Base-by-base conservation (phyloP, 2,113 vertebrate species). In the Collichthys lucidus region DNA sequence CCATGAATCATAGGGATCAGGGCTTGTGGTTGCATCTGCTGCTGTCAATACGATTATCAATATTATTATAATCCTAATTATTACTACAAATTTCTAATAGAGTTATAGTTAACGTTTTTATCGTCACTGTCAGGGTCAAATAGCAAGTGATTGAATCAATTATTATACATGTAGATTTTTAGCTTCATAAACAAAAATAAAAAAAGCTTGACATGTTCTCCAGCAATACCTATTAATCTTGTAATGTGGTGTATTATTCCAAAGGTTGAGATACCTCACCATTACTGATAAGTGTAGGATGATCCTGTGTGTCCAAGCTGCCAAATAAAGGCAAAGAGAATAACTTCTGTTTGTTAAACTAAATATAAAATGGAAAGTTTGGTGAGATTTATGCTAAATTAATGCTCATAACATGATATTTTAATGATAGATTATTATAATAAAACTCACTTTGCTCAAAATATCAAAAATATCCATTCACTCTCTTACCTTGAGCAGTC, bases 401-500 rank as follows among this genome's bases (percentile, higher is more conserved):
- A 40, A 40, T 56, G 49, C 35, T 57, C 1, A 50, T 69, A 62
- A 68, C 26, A 35, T 40, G 35, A 40, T 8, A 40, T 40, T 40
- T 40, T 2, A 40, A 40, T 40, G 35, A 66, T 46, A 46, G 11
- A 46, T 15, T 46, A 46, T 49, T 49, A 49, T 15, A 15, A 5
- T 5, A 64, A 74, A 62, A 64, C n/a, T 63, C 62, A 14, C 9
- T 31, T 59, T 5, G 3, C 3, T 22, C 15, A 35, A 31, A 50
- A 73, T 22, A 60, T 0, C 10, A 19, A 72, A 69, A 50, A 65
- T 17, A n/a, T 40, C 24, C 52, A 66, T 4, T 35, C 59, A 52
- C 2, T 42, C 49, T 65, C 89, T 93, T 93, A 94, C 92, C 92
- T 90, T 74, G 60, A 85, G 70, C 22, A 12, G 66, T 63, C 62